phyloP scores from a whole-genome alignment of 2,113 vertebrate species.

The Danionella cerebrum region DNA sequence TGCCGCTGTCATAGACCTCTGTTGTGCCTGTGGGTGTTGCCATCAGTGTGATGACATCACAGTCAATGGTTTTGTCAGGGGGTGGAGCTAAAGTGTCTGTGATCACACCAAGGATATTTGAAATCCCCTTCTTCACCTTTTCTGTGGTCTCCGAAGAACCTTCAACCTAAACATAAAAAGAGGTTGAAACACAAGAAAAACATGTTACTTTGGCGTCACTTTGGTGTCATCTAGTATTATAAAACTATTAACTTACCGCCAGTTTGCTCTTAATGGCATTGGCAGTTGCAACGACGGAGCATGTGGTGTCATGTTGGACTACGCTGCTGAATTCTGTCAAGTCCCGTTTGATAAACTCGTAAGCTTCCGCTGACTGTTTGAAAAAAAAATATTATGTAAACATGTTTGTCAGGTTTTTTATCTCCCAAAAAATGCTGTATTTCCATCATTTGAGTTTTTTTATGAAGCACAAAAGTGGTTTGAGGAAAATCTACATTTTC shows the following conservation, averaged over 20 bases:
- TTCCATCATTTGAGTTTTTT: too few species aligned
- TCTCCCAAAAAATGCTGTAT: too few species aligned
- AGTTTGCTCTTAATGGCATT: slow-evolving; percentile 89
- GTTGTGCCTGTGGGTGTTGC: slow-evolving; percentile 90
- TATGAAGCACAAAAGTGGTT: too few species aligned
- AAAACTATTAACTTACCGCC: slow-evolving; percentile 59
- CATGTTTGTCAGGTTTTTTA: too few species aligned
- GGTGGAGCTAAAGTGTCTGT: slow-evolving; percentile 93
- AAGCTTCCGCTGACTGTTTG: slow-evolving; percentile 84
- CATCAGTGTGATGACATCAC: slow-evolving; percentile 92
- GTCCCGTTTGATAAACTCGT: slow-evolving; percentile 94
- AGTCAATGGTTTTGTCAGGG: slow-evolving; percentile 94
- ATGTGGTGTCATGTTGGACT: slow-evolving; percentile 95
- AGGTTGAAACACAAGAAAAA: background rate
- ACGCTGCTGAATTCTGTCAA: slow-evolving; percentile 90
- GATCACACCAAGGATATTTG: slow-evolving; percentile 92
- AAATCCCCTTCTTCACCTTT: slow-evolving; percentile 88
- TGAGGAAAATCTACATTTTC: too few species aligned
- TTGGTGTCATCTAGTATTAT: background rate
- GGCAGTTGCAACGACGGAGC: slow-evolving; percentile 91
- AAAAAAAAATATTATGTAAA: background rate
- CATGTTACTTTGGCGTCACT: background rate
- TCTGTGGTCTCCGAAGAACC: slow-evolving; percentile 85
- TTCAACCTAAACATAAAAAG: slow-evolving; percentile 67
- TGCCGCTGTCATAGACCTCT: slow-evolving; percentile 88